A percentile compares a stretch with the other conserved stretches of the same genome.
Evolutionary conservation across 2,888 invertebrate species (phyloP).

Genomic region (Ommatoiulus sabulosus): DNA sequence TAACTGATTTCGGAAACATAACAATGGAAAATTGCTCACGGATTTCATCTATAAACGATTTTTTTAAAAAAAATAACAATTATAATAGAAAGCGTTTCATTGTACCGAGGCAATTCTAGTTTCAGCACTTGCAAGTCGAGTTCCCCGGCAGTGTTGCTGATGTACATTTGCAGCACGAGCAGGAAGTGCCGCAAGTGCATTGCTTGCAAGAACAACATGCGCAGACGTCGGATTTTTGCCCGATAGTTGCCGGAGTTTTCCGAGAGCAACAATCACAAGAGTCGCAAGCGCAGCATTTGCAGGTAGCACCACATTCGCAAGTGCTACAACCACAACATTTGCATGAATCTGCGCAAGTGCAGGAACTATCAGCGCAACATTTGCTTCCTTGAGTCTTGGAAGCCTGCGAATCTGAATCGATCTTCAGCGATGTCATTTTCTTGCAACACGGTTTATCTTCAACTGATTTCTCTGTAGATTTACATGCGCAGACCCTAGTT

Average conservation of each 20-base stretch:
- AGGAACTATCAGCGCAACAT: background rate
- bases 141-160: background rate
- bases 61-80: too few species aligned
- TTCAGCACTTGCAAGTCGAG: background rate
- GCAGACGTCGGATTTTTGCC: background rate
- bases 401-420: background rate
- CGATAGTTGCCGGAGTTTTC: background rate
- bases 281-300: background rate
- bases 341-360: background rate
- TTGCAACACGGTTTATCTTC: background rate
- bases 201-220: background rate
- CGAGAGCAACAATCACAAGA: background rate
- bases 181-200: background rate
- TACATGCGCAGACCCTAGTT: background rate
- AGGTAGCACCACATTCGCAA: background rate
- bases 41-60: too few species aligned
- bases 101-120: too few species aligned
- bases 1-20: too few species aligned
- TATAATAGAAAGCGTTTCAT: too few species aligned
- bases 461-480: background rate
- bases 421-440: background rate
- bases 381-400: too few species aligned
- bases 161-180: background rate
- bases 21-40: too few species aligned
- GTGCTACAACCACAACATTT: background rate